Evolutionary conservation across 2,888 invertebrate species (phyloP), one percentile per base, ranked within the genome.

Genomic region (Silvanus unidentatus): DNA sequence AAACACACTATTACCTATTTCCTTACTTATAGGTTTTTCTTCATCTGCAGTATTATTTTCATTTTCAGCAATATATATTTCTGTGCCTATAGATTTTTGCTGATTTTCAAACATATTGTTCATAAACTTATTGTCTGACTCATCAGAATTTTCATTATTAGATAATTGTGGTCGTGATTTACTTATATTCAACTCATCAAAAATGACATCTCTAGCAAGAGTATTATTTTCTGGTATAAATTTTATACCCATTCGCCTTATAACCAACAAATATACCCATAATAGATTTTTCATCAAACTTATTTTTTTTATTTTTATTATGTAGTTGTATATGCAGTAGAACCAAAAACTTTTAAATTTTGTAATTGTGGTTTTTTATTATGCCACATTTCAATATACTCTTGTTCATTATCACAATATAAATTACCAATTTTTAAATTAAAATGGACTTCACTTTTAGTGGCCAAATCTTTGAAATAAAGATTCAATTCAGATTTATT

Each of bases 401-500:
- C 39, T 8, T 27, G 16, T 3, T 27, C 39, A 22, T 22, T 22
- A 22, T 22, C 8, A 22, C 22, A 22, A 22, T 22, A 22, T 32
- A 32, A 32, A 32, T 32, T 3, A 12, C 4, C 32, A 4, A 32
- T 32, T 32, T 32, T 32, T 8, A 3, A 32, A 32, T 32, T 32
- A 32, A 32, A 32, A 3, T 32, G 32, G 4, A n/a, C 32, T 9
- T 32, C 32, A 32, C 32, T 32, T 32, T 32, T 32, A 12, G 3
- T 12, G 10, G 13, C 32, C 4, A 5, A 64, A 4, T 49, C 37
- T 42, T 45, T 44, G 12, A 48, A 44, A 11, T 12, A 15, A 13
- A 40, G 30, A 55, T 52, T 44, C 3, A 59, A 57, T 44, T 64
- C 62, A 12, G 46, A 43, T 43, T 63, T 59, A 9, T 32, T 27